Conservation (phyloP, 2,888 invertebrate genomes). For the Eupithecia subumbrata region DNA sequence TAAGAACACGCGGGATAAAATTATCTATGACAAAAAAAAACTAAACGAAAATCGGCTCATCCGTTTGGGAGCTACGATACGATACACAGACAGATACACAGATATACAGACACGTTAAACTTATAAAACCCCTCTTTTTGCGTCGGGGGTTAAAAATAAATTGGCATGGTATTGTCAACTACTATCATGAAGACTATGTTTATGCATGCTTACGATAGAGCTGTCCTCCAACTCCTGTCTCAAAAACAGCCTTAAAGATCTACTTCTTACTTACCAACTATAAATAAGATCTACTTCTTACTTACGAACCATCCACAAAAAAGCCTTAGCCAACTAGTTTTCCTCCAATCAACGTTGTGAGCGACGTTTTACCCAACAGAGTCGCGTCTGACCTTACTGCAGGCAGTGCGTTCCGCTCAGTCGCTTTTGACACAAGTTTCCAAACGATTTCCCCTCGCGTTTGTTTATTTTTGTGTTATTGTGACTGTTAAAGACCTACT, state of each 20-base stretch:
- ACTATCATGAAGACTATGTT: no score
- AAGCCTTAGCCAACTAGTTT: not conserved
- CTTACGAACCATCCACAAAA: not conserved
- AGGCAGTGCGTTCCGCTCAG: slow-evolving; percentile 68
- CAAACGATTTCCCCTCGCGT: slow-evolving; percentile 40
- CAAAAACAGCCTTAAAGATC: not conserved
- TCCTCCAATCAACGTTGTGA: slow-evolving; percentile 19
- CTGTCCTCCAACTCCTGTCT: not conserved
- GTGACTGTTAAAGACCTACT: slow-evolving; percentile 5
- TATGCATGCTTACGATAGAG: no score
- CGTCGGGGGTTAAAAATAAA: no score
- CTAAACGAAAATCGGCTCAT: no score
- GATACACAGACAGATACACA: no score
- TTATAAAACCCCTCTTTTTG: no score
- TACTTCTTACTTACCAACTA: not conserved
- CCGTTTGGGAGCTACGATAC: no score
- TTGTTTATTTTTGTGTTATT: slow-evolving; percentile 29
- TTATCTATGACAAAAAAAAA: no score
- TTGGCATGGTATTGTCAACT: no score
- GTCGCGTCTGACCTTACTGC: slow-evolving; percentile 36
- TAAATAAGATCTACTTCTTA: not conserved
- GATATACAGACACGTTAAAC: no score
- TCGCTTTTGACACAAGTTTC: slow-evolving; percentile 53
- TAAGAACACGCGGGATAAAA: no score
- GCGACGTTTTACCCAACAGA: slow-evolving; percentile 6